Evolutionary conservation across 53 echinoderm and acorn worm genomes (phyloP), one percentile per base, ranked within the genome.

Genomic region (Patiria pectinifera): DNA sequence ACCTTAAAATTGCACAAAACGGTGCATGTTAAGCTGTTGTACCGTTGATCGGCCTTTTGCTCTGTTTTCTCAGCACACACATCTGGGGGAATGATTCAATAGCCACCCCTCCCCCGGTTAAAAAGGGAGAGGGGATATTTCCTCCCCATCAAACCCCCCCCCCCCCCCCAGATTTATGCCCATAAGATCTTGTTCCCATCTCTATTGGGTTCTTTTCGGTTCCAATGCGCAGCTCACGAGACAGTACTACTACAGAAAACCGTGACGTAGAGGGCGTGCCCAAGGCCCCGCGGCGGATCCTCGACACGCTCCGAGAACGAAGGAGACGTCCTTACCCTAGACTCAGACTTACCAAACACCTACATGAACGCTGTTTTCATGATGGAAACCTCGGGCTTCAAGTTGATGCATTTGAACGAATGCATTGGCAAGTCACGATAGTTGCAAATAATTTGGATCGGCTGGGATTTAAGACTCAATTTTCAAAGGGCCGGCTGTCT

Each of bases 181-280:
- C n/a, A n/a, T n/a, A n/a, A n/a, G n/a, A n/a, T 11, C 60, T 25
- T 26, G 26, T 45, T 77, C n/a, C n/a, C n/a, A n/a, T n/a, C n/a
- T n/a, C n/a, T n/a, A n/a, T 14, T 45, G 2, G 11, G 7, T 82
- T 59, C 11, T 59, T 82, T 11, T 43, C 80, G 89, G 89, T 21
- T 70, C 84, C 7, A 15, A 23, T 6, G 84, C 13, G 15, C 15
- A 83, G 15, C 76, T 93, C 2, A 90, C 87, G 4, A 59, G 88
- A 90, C 2, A 87, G 35, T 35, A 94, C 61, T 95, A 95, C 48
- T 92, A 95, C 53, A 61, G n/a, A 10, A 10, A 90, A 81, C 69
- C 92, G 95, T 18, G 95, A 93, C 23, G 95, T 95, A 11, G 95
- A 95, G 53, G 85, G 92, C 62, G 86, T 93, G 5, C 95, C 95